phyloP scores from a whole-genome alignment of 2,888 invertebrate genomes.

The Microplitis manilae region DNA sequence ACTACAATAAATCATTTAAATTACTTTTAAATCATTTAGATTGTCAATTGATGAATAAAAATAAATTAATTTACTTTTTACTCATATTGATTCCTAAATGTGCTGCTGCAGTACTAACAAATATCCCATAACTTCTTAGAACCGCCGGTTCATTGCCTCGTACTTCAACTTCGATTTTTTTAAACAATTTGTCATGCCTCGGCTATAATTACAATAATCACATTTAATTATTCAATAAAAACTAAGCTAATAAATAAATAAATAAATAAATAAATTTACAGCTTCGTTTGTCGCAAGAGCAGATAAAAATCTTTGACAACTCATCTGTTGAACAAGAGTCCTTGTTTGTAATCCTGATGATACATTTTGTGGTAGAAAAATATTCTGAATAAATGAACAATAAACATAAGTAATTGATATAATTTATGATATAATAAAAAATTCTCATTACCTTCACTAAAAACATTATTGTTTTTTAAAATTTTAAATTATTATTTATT shows the following conservation, averaged over 20 bases:
- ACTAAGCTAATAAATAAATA: neutral
- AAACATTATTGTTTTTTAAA: conserved; percentile 40
- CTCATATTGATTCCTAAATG: conserved; percentile 85
- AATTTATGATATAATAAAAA: neutral
- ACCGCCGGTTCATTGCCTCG: conserved; percentile 91
- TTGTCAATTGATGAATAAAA: conserved; percentile 19
- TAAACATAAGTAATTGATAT: neutral
- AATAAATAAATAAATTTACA: neutral
- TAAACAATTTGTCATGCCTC: conserved; percentile 82
- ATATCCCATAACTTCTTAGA: conserved; percentile 89
- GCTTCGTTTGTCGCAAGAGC: neutral
- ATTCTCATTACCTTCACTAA: conserved; percentile 40
- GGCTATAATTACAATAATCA: conserved; percentile 34
- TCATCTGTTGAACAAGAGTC: conserved; percentile 47
- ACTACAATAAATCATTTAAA: conserved; percentile 72
- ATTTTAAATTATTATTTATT: neutral
- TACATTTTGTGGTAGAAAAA: conserved; percentile 20
- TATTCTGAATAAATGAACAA: conserved; percentile 24
- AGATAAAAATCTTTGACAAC: conserved; percentile 39
- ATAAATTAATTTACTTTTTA: conserved; percentile 71
- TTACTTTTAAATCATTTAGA: no score
- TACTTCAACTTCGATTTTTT: conserved; percentile 87
- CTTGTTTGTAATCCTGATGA: conserved; percentile 15
- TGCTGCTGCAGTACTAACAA: conserved; percentile 85
- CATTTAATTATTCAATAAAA: neutral